Evolutionary conservation across 2,888 invertebrate genomes (phyloP).

Genomic region (Apotomis capreana): DNA sequence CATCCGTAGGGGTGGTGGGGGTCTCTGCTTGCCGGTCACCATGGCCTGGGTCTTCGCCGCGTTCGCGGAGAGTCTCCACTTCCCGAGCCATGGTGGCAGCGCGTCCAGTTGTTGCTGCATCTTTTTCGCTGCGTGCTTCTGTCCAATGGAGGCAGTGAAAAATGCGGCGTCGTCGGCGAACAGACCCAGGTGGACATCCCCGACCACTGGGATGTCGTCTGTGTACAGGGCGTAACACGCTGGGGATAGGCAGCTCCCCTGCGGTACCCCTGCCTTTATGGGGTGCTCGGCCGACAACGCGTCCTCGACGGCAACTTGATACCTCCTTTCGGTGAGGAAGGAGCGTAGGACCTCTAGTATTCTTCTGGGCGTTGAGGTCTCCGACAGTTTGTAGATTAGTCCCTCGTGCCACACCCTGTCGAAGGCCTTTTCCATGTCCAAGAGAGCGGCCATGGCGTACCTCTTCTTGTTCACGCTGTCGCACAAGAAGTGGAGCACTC

Average conservation of each 20-base stretch:
- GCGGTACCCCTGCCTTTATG: background rate
- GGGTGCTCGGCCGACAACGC: background rate
- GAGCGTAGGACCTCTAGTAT: background rate
- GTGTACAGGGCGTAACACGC: too few relatives aligned
- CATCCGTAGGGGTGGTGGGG: background rate
- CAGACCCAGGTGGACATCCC: background rate
- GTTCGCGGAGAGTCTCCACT: conserved; percentile 28
- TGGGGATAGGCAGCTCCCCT: background rate
- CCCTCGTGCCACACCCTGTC: conserved; percentile 25
- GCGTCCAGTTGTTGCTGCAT: conserved; percentile 8
- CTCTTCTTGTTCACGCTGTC: background rate
- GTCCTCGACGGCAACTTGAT: background rate
- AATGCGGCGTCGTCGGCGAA: background rate
- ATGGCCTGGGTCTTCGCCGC: conserved; percentile 27
- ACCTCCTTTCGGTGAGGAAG: background rate
- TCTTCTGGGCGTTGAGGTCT: background rate
- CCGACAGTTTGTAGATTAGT: conserved; percentile 17
- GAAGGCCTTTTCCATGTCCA: background rate
- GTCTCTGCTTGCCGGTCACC: background rate
- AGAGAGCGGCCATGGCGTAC: background rate
- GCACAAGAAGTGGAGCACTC: conserved; percentile 3
- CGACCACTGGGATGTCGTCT: too few relatives aligned
- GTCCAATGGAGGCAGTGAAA: background rate
- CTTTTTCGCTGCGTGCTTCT: background rate
- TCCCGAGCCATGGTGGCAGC: conserved; percentile 15